A percentile compares a stretch with the other conserved stretches of the same genome.
Evolutionary conservation across 2,888 invertebrate species (phyloP).

Genomic region (Saturnia pavonia): DNA sequence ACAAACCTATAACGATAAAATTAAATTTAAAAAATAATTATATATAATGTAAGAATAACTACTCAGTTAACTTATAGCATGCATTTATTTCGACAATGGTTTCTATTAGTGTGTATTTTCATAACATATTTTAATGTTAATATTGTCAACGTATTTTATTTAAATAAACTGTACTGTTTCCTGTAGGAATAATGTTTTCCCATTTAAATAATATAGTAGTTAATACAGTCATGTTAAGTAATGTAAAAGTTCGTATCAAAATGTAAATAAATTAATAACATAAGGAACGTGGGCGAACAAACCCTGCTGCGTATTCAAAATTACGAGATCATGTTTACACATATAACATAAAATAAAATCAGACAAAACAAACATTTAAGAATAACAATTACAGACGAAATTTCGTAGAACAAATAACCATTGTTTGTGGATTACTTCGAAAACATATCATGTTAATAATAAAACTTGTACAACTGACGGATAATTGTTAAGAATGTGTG

Average conservation of each 20-base stretch:
- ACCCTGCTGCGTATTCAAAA: constrained; percentile 33
- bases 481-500: constrained; percentile 54
- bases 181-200: neutral
- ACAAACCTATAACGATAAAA: no score
- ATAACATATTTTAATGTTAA: no score
- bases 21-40: no score
- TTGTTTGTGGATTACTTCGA: constrained; percentile 24
- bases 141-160: no score
- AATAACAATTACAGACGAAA: constrained; percentile 53
- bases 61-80: no score
- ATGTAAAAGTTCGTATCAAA: neutral
- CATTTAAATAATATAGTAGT: constrained; percentile 8
- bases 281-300: constrained; percentile 25
- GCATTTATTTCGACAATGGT: no score
- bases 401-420: constrained; percentile 47
- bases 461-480: constrained; percentile 49
- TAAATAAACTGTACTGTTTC: no score
- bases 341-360: constrained; percentile 39
- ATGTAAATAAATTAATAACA: constrained; percentile 13
- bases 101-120: no score
- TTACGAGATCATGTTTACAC: constrained; percentile 33
- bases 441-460: constrained; percentile 29
- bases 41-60: no score
- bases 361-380: constrained; percentile 38
- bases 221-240: neutral